Base-by-base conservation (phyloP, 2,888 invertebrate species). In the Antheraea yamamai region DNA sequence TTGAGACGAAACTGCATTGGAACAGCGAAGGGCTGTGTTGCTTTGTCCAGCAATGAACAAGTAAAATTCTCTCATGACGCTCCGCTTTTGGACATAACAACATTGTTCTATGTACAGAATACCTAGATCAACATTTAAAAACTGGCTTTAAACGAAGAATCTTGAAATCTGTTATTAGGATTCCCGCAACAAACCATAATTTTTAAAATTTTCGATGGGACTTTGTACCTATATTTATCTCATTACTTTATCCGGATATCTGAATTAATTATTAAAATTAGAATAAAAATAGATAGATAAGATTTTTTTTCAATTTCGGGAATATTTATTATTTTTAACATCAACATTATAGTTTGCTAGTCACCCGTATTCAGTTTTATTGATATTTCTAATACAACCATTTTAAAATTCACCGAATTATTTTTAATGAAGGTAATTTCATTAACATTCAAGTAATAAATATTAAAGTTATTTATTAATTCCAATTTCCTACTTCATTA, bases 381-480 rank as follows among this genome's bases (percentile, higher is more conserved):
- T 61, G 2, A 2, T 0, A n/a, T n/a, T 61, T 61, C n/a, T 61
- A 23, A 23, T 7, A n/a, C 8, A 16, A 20, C n/a, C 7, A 6
- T 23, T 39, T 70, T n/a, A 20, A 39, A 39, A 39, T 39, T n/a
- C 6, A 20, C 35, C 18, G 70, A 39, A 70, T 39, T 6, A 39
- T 6, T 70, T 39, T 39, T n/a, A 20, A 70, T 70, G 16, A 70
- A 39, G 12, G 39, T 18, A 39, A 70, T 39, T 70, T 39, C 70
- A 70, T 39, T 39, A 70, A 70, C 10, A 70, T 30, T 66, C 26
- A 30, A 14, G 26, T 16, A 66, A 66, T 66, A 66, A 66, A 66
- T 66, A 70, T 70, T 70, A 10, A 39, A 39, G n/a, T 70, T 39
- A 35, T 70, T 70, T 70, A 70, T 70, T 70, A 70, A 70, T 10